These are phyloP conservation scores for Drosophila vallismaia DNA, from an alignment of 2,888 invertebrate species.

Conservation along the genomic window DNA sequence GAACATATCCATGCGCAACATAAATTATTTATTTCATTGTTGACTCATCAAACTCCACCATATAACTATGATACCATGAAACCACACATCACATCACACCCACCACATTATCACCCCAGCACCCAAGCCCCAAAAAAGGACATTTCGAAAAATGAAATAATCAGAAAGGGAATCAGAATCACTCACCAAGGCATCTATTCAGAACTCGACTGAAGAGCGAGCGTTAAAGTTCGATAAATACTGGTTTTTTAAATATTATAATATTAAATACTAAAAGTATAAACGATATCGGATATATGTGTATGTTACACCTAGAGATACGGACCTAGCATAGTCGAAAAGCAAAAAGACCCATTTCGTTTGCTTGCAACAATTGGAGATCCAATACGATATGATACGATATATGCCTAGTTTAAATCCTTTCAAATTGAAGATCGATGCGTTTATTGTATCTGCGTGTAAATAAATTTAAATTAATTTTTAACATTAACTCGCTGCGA, in stretches of 20 bases:
- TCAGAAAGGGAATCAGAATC: too few species aligned
- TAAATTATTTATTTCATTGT: slow-evolving; percentile 79
- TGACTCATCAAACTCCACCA: slow-evolving; percentile 57
- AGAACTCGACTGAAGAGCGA: slow-evolving; percentile 73
- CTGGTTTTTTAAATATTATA: slow-evolving; percentile 59
- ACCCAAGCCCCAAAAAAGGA: not conserved
- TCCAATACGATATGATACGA: slow-evolving; percentile 27
- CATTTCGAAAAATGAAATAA: too few species aligned
- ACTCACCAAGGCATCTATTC: slow-evolving; percentile 47
- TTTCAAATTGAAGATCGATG: slow-evolving; percentile 53
- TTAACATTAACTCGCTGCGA: slow-evolving; percentile 59
- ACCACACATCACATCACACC: slow-evolving; percentile 14
- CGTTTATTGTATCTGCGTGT: slow-evolving; percentile 76
- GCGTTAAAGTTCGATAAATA: slow-evolving; percentile 78
- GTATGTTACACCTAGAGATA: slow-evolving; percentile 66
- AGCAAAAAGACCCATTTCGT: slow-evolving; percentile 72
- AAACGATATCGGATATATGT: slow-evolving; percentile 58
- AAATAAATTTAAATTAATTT: slow-evolving; percentile 74
- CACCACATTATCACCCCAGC: slow-evolving; percentile 28
- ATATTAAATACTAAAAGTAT: slow-evolving; percentile 50
- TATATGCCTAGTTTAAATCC: slow-evolving; percentile 35
- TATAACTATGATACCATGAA: slow-evolving; percentile 3
- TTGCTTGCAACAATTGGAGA: slow-evolving; percentile 49
- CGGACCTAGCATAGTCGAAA: slow-evolving; percentile 62
- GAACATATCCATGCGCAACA: slow-evolving; percentile 75